These are phyloP conservation scores for Anodontia alba DNA, from an alignment of 2,888 invertebrate species.

Conservation along the genomic window DNA sequence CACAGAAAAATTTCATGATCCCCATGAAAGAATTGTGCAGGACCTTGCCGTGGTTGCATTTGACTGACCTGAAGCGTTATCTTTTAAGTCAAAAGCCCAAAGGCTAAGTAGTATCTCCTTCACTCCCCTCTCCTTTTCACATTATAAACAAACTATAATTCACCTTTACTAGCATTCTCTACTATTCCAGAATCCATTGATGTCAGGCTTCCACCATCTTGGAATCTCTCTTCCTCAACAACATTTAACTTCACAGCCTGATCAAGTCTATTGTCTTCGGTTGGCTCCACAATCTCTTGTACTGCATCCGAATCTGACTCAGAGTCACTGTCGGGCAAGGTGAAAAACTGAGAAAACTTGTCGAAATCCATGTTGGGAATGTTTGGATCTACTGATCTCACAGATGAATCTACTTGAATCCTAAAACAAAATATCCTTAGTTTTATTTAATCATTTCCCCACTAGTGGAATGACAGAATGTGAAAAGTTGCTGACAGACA, in stretches of 20 bases:
- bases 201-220: slow-evolving; percentile 60
- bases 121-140: no score
- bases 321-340: slow-evolving; percentile 8
- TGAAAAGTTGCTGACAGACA: no score
- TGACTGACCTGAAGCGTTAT: no score
- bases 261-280: slow-evolving; percentile 7
- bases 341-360: slow-evolving; percentile 69
- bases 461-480: no score
- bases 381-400: slow-evolving; percentile 91
- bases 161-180: slow-evolving; percentile 36
- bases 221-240: slow-evolving; percentile 50
- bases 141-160: no score
- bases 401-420: slow-evolving; percentile 83
- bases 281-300: background rate
- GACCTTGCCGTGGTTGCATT: no score
- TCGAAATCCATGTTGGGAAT: slow-evolving; percentile 86
- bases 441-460: no score
- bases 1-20: no score
- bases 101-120: no score
- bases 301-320: background rate
- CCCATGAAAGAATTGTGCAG: no score
- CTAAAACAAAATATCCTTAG: slow-evolving; percentile 71
- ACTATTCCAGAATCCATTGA: slow-evolving; percentile 73
- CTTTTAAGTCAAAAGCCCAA: no score
- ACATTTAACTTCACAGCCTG: slow-evolving; percentile 16